Conservation (phyloP, 1,140 invertebrate genomes). For the Gyrodactylus salaris region DNA sequence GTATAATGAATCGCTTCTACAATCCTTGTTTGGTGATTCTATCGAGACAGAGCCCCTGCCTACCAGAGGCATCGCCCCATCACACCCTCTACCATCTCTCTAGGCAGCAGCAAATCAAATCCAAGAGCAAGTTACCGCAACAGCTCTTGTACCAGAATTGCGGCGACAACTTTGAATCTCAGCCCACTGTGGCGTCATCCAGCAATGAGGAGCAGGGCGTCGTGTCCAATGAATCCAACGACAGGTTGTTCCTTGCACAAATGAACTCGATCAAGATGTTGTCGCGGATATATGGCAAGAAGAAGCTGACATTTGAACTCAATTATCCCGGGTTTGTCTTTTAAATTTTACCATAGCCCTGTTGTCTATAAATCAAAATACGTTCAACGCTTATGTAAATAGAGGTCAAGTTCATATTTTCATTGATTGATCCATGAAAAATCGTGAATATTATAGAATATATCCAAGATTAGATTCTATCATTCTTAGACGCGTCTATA, state of each 20-base stretch:
- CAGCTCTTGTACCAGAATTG: background rate
- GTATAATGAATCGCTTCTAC: background rate
- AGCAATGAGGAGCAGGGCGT: background rate
- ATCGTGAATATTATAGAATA: too few species aligned
- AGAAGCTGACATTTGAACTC: background rate
- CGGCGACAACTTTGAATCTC: too few species aligned
- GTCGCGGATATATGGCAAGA: background rate
- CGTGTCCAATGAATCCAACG: background rate
- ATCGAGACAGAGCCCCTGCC: background rate
- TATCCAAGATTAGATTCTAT: too few species aligned
- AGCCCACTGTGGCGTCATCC: too few species aligned
- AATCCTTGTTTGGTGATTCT: background rate
- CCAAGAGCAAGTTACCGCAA: background rate
- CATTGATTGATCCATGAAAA: too few species aligned
- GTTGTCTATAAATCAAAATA: too few species aligned
- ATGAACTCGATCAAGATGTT: background rate
- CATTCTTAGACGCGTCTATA: too few species aligned
- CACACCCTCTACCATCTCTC: background rate
- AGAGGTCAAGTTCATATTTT: background rate
- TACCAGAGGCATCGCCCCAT: background rate
- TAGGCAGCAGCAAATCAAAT: background rate
- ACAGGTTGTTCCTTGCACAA: background rate
- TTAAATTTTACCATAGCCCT: too few species aligned
- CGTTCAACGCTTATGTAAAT: too few species aligned
- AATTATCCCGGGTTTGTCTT: background rate